Percentiles rank a stretch among this genome's conserved stretches.
Conservation (phyloP, 2,888 invertebrate species). For the Acrobasis suavella region DNA sequence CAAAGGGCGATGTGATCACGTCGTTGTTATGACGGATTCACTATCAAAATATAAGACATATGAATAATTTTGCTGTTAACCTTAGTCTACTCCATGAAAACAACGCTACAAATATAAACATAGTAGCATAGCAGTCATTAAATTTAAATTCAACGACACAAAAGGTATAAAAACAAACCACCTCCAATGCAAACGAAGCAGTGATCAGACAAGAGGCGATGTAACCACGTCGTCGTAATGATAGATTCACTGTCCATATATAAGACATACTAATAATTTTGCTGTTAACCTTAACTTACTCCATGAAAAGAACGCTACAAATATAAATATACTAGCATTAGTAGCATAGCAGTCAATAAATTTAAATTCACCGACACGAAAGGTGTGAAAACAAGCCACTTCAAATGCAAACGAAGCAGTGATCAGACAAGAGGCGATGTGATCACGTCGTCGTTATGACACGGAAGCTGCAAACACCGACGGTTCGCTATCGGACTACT, state of each 20-base stretch:
- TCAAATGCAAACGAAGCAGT: slow-evolving; percentile 17
- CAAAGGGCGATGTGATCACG: too few relatives aligned
- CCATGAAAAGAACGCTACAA: neutral
- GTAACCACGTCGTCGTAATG: slow-evolving; percentile 17
- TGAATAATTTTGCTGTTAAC: too few relatives aligned
- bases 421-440: slow-evolving; percentile 19
- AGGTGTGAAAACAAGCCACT: slow-evolving; percentile 15
- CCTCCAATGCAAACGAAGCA: slow-evolving; percentile 15
- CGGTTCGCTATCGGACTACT: slow-evolving; percentile 3
- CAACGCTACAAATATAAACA: neutral
- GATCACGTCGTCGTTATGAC: slow-evolving; percentile 23
- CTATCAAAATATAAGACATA: too few relatives aligned
- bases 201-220: slow-evolving; percentile 18
- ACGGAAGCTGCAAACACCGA: slow-evolving; percentile 9
- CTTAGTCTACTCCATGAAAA: too few relatives aligned
- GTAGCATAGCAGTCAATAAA: neutral
- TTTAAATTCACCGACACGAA: slow-evolving; percentile 9
- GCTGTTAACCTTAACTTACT: neutral
- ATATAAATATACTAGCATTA: neutral
- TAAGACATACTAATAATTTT: too few relatives aligned
- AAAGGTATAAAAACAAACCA: slow-evolving; percentile 11
- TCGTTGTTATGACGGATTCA: too few relatives aligned
- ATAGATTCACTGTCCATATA: too few relatives aligned
- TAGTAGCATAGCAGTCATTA: neutral
- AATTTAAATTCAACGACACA: slow-evolving; percentile 7